Base-by-base conservation (phyloP, 2,797 vertebrate species). In the Trachurus trachurus region DNA sequence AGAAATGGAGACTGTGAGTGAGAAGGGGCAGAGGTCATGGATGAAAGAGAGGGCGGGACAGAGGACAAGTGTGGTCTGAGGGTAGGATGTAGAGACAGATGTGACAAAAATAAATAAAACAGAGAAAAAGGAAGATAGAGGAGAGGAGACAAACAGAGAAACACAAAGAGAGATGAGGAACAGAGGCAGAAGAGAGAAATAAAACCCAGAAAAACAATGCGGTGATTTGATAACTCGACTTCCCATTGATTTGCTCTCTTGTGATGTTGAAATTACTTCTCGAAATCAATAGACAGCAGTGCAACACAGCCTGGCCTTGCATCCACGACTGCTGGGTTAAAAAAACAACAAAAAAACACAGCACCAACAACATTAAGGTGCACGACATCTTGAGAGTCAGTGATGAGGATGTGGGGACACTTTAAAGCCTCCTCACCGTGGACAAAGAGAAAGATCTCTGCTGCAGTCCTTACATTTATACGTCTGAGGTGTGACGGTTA, bases 261-360 rank as follows among this genome's bases (percentile, higher is more conserved):
- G 66, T 71, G 77, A 85, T 83, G 83, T 70, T 81, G 73, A 88
- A 90, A 91, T 89, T 79, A 88, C 83, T 82, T 89, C 76, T 80
- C 12, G 21, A 47, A 83, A 91, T 91, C 83, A 15, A 91, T 87
- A 74, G 31, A 53, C 5, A 6, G 26, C 15, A 16, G 61, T 62
- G 47, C 69, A 45, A 37, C 73, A 49, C 65, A 69, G 60, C 29
- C 47, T 3, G 5, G 61, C 69, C 49, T 70, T 21, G n/a, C 19
- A 74, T 65, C 47, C 29, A 49, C 4, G 54, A 72, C 0, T 19
- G 47, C 34, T 34, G 0, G 34, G 34, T 65, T 9, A 31, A 66
- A 68, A 71, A 68, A 42, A 47, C 26, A 34, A 67, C 4, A 26
- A 31, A 39, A 40, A 58, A 9, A 65, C 1, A 34, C 42, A 29